Base-by-base conservation (phyloP, 2,888 invertebrate species). In the Aelia acuminata region DNA sequence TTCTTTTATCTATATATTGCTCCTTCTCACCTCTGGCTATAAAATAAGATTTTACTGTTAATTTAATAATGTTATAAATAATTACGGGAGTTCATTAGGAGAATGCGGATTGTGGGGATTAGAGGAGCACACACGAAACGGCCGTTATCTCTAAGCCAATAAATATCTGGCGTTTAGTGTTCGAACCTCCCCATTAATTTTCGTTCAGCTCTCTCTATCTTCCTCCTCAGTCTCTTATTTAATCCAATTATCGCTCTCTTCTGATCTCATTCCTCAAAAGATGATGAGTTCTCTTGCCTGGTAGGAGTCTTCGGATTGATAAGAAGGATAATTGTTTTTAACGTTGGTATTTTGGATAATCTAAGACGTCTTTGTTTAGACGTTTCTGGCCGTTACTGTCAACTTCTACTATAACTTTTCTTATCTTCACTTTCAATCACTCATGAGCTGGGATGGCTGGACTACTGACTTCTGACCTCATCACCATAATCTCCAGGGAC, bases 41-140 rank as follows among this genome's bases (percentile, higher is more conserved):
- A 70, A 70, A 70, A 35, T n/a, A 35, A 4, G 63, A 35, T 70
- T 57, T 20, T 39, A 39, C 20, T 75, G 75, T 75, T 80, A 80
- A 80, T 80, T 80, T 80, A 80, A 80, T 80, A 80, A 80, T 80
- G n/a, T 80, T 80, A 80, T 80, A 80, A 80, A 80, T 80, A 80
- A 80, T 80, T 39, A 47, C 11, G 2, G 80, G 43, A 47, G 43
- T 80, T 80, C 80, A 80, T 80, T 47, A 80, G n/a, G 43, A 47
- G 80, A 80, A 47, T n/a, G 80, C 80, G 43, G 43, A 47, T 43
- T 39, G 80, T 47, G 47, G 43, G 80, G 43, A 43, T 80, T n/a
- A 80, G 43, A 80, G 43, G 20, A 13, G 80, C n/a, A 43, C 43
- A 70, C 63, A 70, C 63, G 63, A 70, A 70, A n/a, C 39, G 80